Conservation (phyloP, 1,140 invertebrate genomes). For the Rhopalosiphum maidis region DNA sequence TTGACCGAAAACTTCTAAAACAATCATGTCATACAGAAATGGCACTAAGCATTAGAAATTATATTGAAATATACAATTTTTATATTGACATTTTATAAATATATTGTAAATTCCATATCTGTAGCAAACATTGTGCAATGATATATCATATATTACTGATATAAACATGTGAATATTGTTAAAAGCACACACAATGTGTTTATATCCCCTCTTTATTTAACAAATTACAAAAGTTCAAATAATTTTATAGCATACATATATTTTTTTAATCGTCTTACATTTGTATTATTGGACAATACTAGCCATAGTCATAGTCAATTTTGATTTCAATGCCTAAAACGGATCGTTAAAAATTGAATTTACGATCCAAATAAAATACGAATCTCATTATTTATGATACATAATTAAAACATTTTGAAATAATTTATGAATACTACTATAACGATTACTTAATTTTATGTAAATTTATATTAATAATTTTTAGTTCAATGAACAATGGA, state of each 20-base stretch:
- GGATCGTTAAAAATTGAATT: background rate
- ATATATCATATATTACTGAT: background rate
- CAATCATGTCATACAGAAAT: too few species aligned
- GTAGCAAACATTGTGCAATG: background rate
- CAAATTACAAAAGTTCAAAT: background rate
- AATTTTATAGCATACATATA: background rate
- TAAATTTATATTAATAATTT: background rate
- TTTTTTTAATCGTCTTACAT: background rate
- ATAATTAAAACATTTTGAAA: background rate
- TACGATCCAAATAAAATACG: background rate
- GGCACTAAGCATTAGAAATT: too few species aligned
- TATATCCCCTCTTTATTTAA: background rate
- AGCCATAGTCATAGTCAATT: background rate
- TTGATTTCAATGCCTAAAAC: background rate
- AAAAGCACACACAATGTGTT: background rate
- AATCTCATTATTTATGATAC: background rate
- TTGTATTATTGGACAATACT: background rate
- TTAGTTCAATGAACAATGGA: too few species aligned
- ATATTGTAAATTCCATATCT: too few species aligned
- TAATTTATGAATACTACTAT: background rate
- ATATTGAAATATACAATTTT: too few species aligned
- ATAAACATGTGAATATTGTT: background rate
- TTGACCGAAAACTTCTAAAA: too few species aligned
- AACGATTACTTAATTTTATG: background rate
- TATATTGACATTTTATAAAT: too few species aligned